Evolutionary conservation across 2,888 invertebrate genomes (phyloP).

Genomic region (Patella caerulea): DNA sequence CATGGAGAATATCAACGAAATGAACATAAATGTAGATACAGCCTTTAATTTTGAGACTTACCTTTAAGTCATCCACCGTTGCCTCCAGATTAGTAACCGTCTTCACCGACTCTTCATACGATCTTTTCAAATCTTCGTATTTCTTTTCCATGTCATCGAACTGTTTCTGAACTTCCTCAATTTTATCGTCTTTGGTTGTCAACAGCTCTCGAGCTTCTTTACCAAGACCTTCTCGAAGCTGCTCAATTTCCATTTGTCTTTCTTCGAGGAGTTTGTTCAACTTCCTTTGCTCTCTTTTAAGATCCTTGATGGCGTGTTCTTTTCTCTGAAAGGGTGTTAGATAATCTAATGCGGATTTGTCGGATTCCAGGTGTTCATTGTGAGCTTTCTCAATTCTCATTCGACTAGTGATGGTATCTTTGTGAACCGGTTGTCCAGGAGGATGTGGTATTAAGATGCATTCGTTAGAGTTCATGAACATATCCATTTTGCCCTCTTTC

Average conservation of each 20-base stretch:
- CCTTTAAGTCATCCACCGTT: conserved; percentile 46
- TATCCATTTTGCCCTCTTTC: not conserved
- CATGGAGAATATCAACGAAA: too few relatives aligned
- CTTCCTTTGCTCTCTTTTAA: conserved; percentile 38
- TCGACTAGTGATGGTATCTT: not conserved
- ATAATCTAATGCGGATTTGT: conserved; percentile 34
- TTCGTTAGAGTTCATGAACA: conserved; percentile 6
- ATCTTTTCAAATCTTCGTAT: conserved; percentile 47
- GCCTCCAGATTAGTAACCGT: conserved; percentile 44
- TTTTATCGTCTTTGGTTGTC: conserved; percentile 41
- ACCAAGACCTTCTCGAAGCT: conserved; percentile 34
- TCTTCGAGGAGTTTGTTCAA: conserved; percentile 32
- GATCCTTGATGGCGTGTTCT: conserved; percentile 48
- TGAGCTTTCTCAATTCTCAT: conserved; percentile 2
- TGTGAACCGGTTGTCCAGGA: not conserved
- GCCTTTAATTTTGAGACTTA: conserved; percentile 21
- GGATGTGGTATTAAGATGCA: not conserved
- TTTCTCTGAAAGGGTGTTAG: conserved; percentile 59
- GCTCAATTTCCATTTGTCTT: conserved; percentile 39
- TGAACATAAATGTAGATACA: too few relatives aligned
- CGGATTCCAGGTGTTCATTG: not conserved
- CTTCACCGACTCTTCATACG: conserved; percentile 48
- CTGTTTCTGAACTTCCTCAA: conserved; percentile 38
- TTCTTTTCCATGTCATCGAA: conserved; percentile 37
- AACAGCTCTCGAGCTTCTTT: conserved; percentile 27